These are phyloP conservation scores for Sminthurides aquaticus DNA, from an alignment of 2,888 invertebrate genomes.

Conservation along the genomic window DNA sequence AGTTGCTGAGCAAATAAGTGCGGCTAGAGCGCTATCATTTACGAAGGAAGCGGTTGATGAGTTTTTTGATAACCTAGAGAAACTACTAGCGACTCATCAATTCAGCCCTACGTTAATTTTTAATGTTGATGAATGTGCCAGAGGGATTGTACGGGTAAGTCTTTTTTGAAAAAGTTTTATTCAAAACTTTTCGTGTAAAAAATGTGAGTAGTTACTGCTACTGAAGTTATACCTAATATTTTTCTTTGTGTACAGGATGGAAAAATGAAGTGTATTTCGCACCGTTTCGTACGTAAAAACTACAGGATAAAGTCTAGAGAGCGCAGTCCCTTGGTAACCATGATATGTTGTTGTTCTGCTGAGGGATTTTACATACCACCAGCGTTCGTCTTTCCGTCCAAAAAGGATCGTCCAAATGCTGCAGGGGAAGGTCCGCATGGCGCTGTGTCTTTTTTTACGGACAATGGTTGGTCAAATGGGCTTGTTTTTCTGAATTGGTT, in stretches of 20 bases:
- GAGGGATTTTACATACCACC: slow-evolving; percentile 22
- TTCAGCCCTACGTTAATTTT: slow-evolving; percentile 2
- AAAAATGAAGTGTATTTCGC: slow-evolving; percentile 8
- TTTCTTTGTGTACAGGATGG: not conserved
- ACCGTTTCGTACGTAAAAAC: slow-evolving; percentile 7
- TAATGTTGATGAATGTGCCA: slow-evolving; percentile 26
- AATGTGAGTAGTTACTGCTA: too few relatives aligned
- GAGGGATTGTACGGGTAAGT: slow-evolving; percentile 13
- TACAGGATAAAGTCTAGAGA: slow-evolving; percentile 13
- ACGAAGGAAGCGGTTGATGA: not conserved
- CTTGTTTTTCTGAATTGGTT: slow-evolving; percentile 44
- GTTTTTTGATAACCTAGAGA: slow-evolving; percentile 12
- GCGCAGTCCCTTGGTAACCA: slow-evolving; percentile 17
- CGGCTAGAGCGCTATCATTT: slow-evolving; percentile 4
- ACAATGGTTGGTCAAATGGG: slow-evolving; percentile 14
- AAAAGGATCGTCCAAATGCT: slow-evolving; percentile 1
- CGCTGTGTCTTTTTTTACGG: not conserved
- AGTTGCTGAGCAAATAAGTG: slow-evolving; percentile 8
- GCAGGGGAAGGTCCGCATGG: slow-evolving; percentile 16
- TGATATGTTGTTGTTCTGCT: slow-evolving; percentile 22
- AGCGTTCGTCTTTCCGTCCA: slow-evolving; percentile 20
- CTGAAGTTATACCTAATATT: too few relatives aligned
- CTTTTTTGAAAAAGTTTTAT: not conserved
- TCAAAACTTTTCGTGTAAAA: too few relatives aligned
- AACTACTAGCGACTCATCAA: not conserved